A percentile compares a stretch with the other conserved stretches of the same genome.
Conservation (phyloP, 2,797 vertebrate genomes). For the Sebastes diploproa region DNA sequence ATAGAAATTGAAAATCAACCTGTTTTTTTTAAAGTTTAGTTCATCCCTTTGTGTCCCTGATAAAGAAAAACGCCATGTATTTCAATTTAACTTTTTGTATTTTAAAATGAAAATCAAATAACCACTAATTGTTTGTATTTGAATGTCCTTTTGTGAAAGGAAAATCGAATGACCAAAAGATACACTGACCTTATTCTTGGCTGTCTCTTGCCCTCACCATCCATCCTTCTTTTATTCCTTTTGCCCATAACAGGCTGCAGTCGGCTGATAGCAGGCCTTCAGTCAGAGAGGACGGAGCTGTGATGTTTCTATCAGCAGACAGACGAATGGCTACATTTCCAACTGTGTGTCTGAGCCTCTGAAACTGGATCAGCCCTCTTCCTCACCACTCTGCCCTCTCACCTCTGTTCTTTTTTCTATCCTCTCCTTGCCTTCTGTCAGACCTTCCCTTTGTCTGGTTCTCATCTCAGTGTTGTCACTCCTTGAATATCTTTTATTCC, state of each 20-base stretch:
- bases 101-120: too few species aligned
- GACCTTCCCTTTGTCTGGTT: not conserved
- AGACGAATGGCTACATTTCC: conserved; percentile 19
- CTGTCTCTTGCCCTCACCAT: not conserved
- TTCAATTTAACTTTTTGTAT: too few species aligned
- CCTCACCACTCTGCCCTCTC: conserved; percentile 9
- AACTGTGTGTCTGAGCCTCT: conserved; percentile 7
- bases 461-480: not conserved
- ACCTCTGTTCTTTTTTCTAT: not conserved
- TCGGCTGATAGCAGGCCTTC: conserved; percentile 48
- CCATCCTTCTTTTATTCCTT: not conserved
- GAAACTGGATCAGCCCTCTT: conserved; percentile 4
- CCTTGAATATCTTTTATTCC: not conserved
- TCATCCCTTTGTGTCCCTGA: too few species aligned
- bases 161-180: too few species aligned
- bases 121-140: too few species aligned
- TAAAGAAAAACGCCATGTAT: too few species aligned
- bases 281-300: conserved; percentile 31
- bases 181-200: not conserved
- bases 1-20: too few species aligned
- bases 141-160: too few species aligned
- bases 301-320: conserved; percentile 54
- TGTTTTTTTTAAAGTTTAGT: too few species aligned
- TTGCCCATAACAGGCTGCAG: conserved; percentile 28
- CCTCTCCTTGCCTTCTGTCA: not conserved